Percentiles rank a stretch among this genome's conserved stretches.
Evolutionary conservation across 1,140 invertebrate species (phyloP).

Genomic region (Mercenaria mercenaria): DNA sequence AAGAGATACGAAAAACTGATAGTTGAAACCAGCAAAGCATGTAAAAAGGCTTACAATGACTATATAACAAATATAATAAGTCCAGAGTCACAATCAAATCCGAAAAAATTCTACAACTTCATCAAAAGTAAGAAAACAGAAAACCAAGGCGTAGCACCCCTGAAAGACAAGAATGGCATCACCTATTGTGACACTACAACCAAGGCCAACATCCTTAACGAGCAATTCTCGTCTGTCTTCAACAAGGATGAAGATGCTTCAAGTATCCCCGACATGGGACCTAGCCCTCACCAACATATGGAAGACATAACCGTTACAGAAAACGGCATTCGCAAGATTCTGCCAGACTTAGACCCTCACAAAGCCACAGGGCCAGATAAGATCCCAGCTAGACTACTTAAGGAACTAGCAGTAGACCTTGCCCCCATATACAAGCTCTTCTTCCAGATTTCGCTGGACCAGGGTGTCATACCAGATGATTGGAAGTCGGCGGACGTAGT

Average conservation of each 20-base stretch:
- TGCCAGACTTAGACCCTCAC: background rate
- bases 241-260: conserved; percentile 4
- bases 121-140: conserved; percentile 46
- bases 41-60: conserved; percentile 24
- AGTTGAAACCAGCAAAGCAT: background rate
- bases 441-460: background rate
- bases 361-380: conserved; percentile 35
- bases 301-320: background rate
- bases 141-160: background rate
- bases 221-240: background rate
- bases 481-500: background rate
- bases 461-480: background rate
- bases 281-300: background rate
- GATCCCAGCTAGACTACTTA: conserved; percentile 41
- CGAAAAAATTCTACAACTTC: conserved; percentile 7
- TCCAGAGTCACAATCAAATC: background rate
- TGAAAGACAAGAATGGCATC: background rate
- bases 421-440: conserved; percentile 7
- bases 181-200: background rate
- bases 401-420: conserved; percentile 14
- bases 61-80: conserved; percentile 25
- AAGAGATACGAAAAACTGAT: conserved; percentile 20
- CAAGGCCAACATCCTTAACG: background rate
- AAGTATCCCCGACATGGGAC: background rate
- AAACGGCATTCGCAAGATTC: background rate